Percentiles rank a stretch among this genome's conserved stretches.
phyloP scores from a whole-genome alignment of 2,797 vertebrate genomes.

The Bufotes viridis region DNA sequence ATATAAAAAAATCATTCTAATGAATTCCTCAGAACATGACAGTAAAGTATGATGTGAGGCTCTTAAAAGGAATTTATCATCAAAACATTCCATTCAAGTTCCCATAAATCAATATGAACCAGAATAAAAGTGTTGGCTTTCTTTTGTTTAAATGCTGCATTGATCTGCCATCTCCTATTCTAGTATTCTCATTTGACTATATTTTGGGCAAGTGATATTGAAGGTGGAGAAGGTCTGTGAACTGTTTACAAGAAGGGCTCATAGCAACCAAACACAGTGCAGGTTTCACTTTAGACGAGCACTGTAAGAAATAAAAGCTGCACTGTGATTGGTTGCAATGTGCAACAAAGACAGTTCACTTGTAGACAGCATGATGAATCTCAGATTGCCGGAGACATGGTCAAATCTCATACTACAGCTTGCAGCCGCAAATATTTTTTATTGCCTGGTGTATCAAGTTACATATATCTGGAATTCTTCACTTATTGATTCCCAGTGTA shows the following conservation, averaged over 20 bases:
- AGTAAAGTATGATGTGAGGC: conserved; percentile 11
- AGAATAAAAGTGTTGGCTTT: conserved; percentile 1
- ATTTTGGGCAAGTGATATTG: not conserved
- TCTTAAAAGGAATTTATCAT: conserved; percentile 31
- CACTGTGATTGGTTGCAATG: no score
- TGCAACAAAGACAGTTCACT: no score
- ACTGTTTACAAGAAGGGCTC: not conserved
- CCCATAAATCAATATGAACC: conserved; percentile 1
- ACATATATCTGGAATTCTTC: no score
- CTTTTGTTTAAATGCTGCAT: not conserved
- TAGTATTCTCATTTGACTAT: not conserved
- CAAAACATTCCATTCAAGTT: conserved; percentile 2
- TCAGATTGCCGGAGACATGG: no score
- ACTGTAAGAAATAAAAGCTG: no score
- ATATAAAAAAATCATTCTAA: not conserved
- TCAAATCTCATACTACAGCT: no score
- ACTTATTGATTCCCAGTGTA: no score
- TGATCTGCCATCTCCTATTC: conserved; percentile 1
- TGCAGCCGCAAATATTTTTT: no score
- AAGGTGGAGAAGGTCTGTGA: not conserved
- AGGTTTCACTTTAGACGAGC: no score
- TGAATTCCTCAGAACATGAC: not conserved
- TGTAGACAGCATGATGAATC: no score
- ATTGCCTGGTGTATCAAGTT: no score
- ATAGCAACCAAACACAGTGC: no score